Conservation (phyloP, 2,797 vertebrate species). For the Pterois miles region DNA sequence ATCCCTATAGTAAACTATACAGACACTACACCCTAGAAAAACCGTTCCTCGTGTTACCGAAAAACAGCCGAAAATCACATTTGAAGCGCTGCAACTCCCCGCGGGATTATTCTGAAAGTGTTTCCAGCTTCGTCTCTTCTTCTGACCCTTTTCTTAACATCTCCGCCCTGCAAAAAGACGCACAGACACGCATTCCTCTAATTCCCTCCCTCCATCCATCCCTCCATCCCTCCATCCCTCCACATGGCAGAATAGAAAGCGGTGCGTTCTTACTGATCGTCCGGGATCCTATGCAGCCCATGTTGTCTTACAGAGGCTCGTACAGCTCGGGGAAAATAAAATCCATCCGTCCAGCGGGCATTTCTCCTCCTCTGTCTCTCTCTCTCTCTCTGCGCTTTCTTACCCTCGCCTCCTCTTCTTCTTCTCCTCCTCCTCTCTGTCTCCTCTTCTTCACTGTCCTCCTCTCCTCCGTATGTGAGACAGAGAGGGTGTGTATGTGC, state of each 20-base stretch:
- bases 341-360: conserved; percentile 78
- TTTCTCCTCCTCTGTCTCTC: conserved; percentile 46
- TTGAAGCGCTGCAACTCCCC: conserved; percentile 17
- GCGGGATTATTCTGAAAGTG: conserved; percentile 1
- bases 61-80: not conserved
- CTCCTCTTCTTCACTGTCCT: conserved; percentile 38
- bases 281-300: conserved; percentile 87
- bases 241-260: conserved; percentile 52
- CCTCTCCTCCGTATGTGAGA: conserved; percentile 56
- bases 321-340: conserved; percentile 68
- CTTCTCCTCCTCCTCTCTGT: conserved; percentile 12
- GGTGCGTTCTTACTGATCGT: conserved; percentile 80
- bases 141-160: not conserved
- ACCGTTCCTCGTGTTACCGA: not conserved
- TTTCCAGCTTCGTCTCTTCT: not conserved
- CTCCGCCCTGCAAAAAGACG: not conserved
- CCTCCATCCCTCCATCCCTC: not conserved
- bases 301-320: conserved; percentile 80
- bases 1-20: conserved; percentile 44
- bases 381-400: conserved; percentile 6
- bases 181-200: not conserved
- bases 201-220: not conserved
- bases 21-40: not conserved
- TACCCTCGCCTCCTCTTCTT: conserved; percentile 19
- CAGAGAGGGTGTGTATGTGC: conserved; percentile 51